phyloP scores from a whole-genome alignment of 2,797 vertebrate genomes.

The Centroberyx gerrardi region DNA sequence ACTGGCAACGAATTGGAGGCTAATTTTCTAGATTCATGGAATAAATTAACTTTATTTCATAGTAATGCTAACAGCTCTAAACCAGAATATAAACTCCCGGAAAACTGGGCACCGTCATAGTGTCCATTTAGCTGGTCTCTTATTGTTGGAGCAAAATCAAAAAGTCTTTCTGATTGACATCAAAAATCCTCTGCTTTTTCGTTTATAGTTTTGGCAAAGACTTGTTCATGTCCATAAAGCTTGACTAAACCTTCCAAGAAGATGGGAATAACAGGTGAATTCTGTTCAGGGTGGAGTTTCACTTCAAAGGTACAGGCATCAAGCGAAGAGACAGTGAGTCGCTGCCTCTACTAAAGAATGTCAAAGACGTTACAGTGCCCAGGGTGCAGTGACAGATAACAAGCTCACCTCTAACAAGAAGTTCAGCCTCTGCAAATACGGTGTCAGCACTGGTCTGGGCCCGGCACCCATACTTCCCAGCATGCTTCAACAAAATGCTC shows the following conservation, averaged over 20 bases:
- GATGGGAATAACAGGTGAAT: slow-evolving; percentile 7
- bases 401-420: slow-evolving; percentile 96
- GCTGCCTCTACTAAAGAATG: slow-evolving; percentile 1
- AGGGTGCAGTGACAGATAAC: slow-evolving; percentile 31
- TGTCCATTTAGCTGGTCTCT: not conserved
- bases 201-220: too few relatives aligned
- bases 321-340: not conserved
- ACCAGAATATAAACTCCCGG: not conserved
- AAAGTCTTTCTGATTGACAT: too few relatives aligned
- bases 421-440: slow-evolving; percentile 92
- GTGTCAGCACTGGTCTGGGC: slow-evolving; percentile 95
- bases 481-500: slow-evolving; percentile 96
- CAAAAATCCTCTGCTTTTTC: not conserved
- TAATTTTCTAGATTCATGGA: slow-evolving; percentile 30
- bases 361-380: slow-evolving; percentile 17
- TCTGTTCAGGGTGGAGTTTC: slow-evolving; percentile 16
- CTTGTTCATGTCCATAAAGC: too few relatives aligned
- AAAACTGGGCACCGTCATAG: not conserved
- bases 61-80: slow-evolving; percentile 2
- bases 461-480: slow-evolving; percentile 95
- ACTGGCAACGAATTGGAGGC: slow-evolving; percentile 14
- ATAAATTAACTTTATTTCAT: slow-evolving; percentile 3
- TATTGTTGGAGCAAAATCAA: too few relatives aligned
- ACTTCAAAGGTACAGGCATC: not conserved
- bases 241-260: slow-evolving; percentile 10